Base-by-base conservation (phyloP, 2,113 vertebrate species). In the Clinocottus analis region DNA sequence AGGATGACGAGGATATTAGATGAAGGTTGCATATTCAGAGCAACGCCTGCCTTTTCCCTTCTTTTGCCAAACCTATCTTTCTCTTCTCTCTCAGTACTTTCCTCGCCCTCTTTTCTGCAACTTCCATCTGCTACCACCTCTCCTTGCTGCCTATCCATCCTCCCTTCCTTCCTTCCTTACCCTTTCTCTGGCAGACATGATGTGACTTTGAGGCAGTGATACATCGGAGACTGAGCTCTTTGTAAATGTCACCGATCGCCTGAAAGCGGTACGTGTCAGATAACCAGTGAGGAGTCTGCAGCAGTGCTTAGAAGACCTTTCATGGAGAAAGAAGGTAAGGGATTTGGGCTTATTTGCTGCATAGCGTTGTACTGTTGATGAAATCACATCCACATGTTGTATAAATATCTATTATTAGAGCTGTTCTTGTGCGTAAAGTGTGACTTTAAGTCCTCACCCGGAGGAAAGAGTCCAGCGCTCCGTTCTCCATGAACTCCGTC, bases 401-500 rank as follows among this genome's bases (percentile, higher is more conserved):
- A 39, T 65, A n/a, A 2, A 31, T 35, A 19, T 19, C 17, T 77
- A n/a, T 55, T 58, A 25, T 45, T 51, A 33, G 0, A 70, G 21
- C 27, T 41, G n/a, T n/a, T 39, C 21, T 23, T 68, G 6, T 80
- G 31, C 39, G 37, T 70, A 19, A 10, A 64, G 47, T 55, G 7
- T 61, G 47, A 0, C 68, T 39, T 58, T 23, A 7, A 23, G 35
- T 33, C 4, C 96, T 96, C 84, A 99, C 98, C 94, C 98, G 95
- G 7, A 99, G 94, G 92, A 99, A 99, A 19, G 98, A 99, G 82
- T 99, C 98, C 13, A 99, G 94, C 0, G 98, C 98, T 0, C 98
- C 97, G 37, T 99, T 99, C 93, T 99, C 98, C 98, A 99, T 99
- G 94, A 99, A 99, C 79, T 99, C 98, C 0, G 98, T 99, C 88